Base-by-base conservation (phyloP, 1,140 invertebrate species). In the Heliconius eleuchia region DNA sequence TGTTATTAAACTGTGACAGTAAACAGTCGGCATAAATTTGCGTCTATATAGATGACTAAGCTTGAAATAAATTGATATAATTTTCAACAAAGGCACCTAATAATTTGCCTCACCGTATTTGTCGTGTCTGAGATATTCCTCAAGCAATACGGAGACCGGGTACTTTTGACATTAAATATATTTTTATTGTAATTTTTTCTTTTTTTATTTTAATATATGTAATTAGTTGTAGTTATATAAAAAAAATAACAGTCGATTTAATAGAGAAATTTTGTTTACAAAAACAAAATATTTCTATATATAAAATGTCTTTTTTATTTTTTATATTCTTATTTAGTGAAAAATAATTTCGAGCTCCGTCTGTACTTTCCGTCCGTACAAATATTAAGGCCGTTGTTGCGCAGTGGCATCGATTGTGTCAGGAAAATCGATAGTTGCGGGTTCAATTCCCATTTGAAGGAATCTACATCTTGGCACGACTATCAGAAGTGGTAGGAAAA, bases 21-120 rank as follows among this genome's bases (percentile, higher is more conserved):
- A 60, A 4, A 46, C 4, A 46, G 50, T 18, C 18, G 16, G 50
- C 19, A 19, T 23, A 30, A 66, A 66, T 66, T 66, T 30, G 60
- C 60, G 13, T 66, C 11, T 66, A 23, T 30, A 66, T 66, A 16
- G 60, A 30, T n/a, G 60, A 16, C 23, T 66, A 23, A 18, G 27
- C 60, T 66, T 66, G 60, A 66, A 30, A 30, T 66, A 66, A 66
- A 66, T 66, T 66, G 60, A 66, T 66, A 66, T 16, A 9, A 27
- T 66, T 66, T 66, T 66, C 1, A 66, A 66, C 60, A 66, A 66
- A 66, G 60, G 27, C 60, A 13, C 19, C n/a, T 8, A 57, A 30
- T 18, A 66, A 27, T 66, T 66, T 66, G 27, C 11, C 27, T 30
- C 23, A 66, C 23, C 60, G 16, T 66, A 16, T 27, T 66, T 66